Base-by-base conservation (phyloP, 2,888 invertebrate species). In the Eupeodes luniger region DNA sequence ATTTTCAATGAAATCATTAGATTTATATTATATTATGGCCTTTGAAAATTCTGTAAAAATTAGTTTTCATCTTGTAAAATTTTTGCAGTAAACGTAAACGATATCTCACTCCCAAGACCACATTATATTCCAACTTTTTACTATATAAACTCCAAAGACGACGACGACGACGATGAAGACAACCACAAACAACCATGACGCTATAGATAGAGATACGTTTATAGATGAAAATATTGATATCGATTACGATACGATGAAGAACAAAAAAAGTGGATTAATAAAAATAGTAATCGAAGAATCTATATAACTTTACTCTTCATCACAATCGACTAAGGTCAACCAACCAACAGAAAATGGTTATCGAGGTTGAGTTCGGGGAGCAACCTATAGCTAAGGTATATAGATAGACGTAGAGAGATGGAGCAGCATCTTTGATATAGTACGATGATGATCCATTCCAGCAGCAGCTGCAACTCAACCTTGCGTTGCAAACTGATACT, bases 401-500 rank as follows among this genome's bases (percentile, higher is more conserved):
- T 3, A 40, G 6, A 5, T 40, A 40, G 6, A 7, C 40, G 40
- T 40, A 40, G 6, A 5, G 40, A 40, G 19, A 27, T 27, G 2
- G 27, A 27, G 27, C 27, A 27, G 27, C 27, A 27, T 27, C 27
- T 27, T 27, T 27, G 27, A 27, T 27, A 27, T 27, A 27, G 27
- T 27, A 27, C 16, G 5, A 6, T 47, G 51, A 53, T 9, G 12
- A 19, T 27, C 27, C 0, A 77, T n/a, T 4, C 19, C 19, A 19
- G 11, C 19, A 64, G 7, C 47, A 12, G 47, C 49, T 55, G 14
- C 78, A 86, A 57, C 36, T 79, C 74, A 83, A 80, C 47, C 61
- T 84, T 74, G 80, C 69, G 44, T 74, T 49, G 80, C 83, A 61
- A 76, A 87, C 57, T 81, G 87, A 84, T 84, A 87, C 84, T 84